Evolutionary conservation across 2,888 invertebrate genomes (phyloP).

Genomic region (Pachydiplax longipennis): DNA sequence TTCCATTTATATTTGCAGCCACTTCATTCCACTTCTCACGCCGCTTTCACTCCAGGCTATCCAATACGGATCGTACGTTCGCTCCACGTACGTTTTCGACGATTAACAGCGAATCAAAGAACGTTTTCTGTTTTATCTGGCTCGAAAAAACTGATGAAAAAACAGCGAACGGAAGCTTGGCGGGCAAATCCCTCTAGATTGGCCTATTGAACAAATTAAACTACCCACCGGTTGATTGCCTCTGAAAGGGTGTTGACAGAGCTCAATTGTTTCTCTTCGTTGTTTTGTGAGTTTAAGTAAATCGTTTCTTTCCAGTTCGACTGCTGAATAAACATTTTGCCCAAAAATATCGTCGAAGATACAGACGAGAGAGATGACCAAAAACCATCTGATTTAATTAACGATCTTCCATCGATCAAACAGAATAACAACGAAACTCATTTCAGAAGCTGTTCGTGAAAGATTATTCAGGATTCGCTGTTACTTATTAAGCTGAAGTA

Average conservation of each 20-base stretch:
- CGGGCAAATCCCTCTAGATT: neutral
- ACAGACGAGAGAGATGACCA: no score
- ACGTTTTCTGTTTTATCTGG: neutral
- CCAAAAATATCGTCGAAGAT: no score
- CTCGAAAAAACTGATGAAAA: neutral
- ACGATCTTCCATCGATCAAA: no score
- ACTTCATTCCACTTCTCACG: neutral
- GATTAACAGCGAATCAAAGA: neutral
- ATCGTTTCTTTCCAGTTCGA: no score
- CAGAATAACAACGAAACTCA: no score
- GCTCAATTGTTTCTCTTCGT: neutral
- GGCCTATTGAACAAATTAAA: neutral
- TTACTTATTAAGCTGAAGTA: no score
- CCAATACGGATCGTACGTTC: neutral
- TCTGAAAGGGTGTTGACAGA: neutral
- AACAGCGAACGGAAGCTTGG: neutral
- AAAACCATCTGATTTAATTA: no score
- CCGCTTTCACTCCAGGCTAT: neutral
- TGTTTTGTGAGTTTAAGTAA: neutral
- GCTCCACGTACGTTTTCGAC: neutral
- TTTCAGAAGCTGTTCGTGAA: no score
- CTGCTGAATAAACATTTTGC: no score
- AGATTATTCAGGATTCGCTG: no score
- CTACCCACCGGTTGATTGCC: neutral
- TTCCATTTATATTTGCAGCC: neutral